A percentile compares a stretch with the other conserved stretches of the same genome.
These are phyloP conservation scores for Mystacornis crossleyi DNA, from an alignment of 2,113 vertebrate species.

Conservation along the genomic window DNA sequence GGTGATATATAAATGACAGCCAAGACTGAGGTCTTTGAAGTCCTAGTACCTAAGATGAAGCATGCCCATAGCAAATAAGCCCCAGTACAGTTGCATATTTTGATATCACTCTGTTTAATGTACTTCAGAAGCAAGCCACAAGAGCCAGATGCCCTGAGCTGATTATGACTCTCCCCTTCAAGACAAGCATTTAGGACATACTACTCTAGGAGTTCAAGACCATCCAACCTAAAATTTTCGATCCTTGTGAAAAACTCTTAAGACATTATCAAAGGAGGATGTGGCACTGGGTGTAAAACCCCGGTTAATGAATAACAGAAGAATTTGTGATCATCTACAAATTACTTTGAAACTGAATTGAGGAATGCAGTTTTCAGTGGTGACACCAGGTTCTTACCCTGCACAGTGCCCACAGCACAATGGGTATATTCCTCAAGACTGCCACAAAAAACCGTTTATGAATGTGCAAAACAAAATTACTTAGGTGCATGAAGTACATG, in stretches of 20 bases:
- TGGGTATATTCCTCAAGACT: not conserved
- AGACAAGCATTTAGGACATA: not conserved
- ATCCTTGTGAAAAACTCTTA: not conserved
- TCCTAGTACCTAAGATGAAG: not conserved
- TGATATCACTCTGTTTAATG: not conserved
- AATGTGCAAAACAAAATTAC: not conserved
- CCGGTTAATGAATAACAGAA: not conserved
- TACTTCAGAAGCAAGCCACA: not conserved
- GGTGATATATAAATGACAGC: not conserved
- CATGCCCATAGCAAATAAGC: not conserved
- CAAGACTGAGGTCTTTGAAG: not conserved
- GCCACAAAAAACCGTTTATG: not conserved
- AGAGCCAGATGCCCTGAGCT: not conserved
- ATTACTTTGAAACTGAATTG: not conserved
- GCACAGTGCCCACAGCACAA: not conserved
- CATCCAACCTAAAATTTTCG: not conserved
- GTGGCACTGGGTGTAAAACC: not conserved
- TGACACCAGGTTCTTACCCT: not conserved
- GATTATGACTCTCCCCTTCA: not conserved
- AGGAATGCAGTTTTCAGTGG: not conserved
- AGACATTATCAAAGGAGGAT: not conserved
- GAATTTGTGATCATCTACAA: not conserved
- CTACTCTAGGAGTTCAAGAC: not conserved
- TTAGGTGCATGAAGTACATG: accelerated
- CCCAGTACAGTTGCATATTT: not conserved